phyloP scores from a whole-genome alignment of 2,113 vertebrate species.

The Onychostruthus taczanowskii region DNA sequence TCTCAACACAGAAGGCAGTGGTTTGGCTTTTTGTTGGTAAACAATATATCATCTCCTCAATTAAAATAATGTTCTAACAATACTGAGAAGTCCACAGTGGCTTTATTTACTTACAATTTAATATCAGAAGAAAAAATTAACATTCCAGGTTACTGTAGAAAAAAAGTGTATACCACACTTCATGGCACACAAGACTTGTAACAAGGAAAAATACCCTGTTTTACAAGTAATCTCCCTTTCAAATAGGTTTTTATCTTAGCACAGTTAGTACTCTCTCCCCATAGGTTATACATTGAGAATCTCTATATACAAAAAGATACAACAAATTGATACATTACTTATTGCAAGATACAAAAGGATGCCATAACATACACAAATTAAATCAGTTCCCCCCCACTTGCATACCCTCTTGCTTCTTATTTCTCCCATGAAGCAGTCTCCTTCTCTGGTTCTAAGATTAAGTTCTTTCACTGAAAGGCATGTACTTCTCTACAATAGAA shows the following conservation, averaged over 20 bases:
- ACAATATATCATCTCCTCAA: constrained; percentile 38
- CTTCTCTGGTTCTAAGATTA: constrained; percentile 67
- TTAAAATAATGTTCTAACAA: constrained; percentile 14
- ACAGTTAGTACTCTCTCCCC: background rate
- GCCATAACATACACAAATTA: constrained; percentile 57
- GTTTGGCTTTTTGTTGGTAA: constrained; percentile 62
- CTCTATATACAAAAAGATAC: constrained; percentile 60
- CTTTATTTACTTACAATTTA: constrained; percentile 26
- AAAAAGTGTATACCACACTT: constrained; percentile 28
- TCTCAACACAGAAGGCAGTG: constrained; percentile 19
- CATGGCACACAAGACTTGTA: constrained; percentile 28
- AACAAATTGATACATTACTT: constrained; percentile 65
- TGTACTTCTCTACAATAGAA: constrained; percentile 74
- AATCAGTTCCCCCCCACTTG: constrained; percentile 1
- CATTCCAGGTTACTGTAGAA: constrained; percentile 35
- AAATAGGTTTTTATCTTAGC: constrained; percentile 34
- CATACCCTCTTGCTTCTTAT: constrained; percentile 62
- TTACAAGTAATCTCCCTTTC: constrained; percentile 29
- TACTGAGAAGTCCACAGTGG: constrained; percentile 22
- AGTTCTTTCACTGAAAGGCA: constrained; percentile 75
- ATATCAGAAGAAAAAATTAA: background rate
- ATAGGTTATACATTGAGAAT: constrained; percentile 25
- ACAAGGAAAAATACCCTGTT: constrained; percentile 48
- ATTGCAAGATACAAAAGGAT: constrained; percentile 51
- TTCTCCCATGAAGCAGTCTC: constrained; percentile 63